Base-by-base conservation (phyloP, 2,113 vertebrate genomes). In the Cricetomys ansorgei region DNA sequence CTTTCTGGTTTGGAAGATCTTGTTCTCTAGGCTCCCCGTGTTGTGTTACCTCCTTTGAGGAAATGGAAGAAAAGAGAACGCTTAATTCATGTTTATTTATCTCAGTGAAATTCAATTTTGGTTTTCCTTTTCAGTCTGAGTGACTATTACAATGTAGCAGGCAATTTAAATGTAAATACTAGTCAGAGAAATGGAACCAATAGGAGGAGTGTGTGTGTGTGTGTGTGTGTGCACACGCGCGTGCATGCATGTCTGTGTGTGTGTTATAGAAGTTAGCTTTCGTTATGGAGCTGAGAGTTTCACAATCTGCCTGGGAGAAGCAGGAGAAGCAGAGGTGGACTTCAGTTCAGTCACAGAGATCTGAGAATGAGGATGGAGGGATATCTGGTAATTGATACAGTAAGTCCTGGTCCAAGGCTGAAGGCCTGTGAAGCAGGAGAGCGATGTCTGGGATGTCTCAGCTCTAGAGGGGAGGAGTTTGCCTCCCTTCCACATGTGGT, bases 91-190 rank as follows among this genome's bases (percentile, higher is more conserved):
- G 65, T 62, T 86, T 89, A 53, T 76, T 92, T 89, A 50, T 89
- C 86, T 67, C 73, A 89, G 80, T 75, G 37, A 53, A 80, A 86
- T 80, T 27, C 45, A 88, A 13, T 94, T 84, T 96, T 73, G 25
- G 7, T 79, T 84, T 91, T 88, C 25, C n/a, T 76, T 93, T 83
- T 75, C 88, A 81, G 70, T 76, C 19, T 83, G 69, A 81, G 94
- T 90, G 86, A 75, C 50, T 45, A 45, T 3, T 43, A 55, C 43
- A 15, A 19, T 77, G n/a, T 83, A 76, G 50, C 5, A 31, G 45
- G n/a, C 23, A 85, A 79, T 57, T 77, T 92, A 76, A 50, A 21
- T 27, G 12, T 75, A 64, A 62, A 83, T 29, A 40, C 21, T 83
- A 59, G 23, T 43, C n/a, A 62, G 80, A 43, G 80, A 59, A 62